A percentile compares a stretch with the other conserved stretches of the same genome.
phyloP scores from a whole-genome alignment of 1,140 invertebrate genomes.

The Zophobas atratus region DNA sequence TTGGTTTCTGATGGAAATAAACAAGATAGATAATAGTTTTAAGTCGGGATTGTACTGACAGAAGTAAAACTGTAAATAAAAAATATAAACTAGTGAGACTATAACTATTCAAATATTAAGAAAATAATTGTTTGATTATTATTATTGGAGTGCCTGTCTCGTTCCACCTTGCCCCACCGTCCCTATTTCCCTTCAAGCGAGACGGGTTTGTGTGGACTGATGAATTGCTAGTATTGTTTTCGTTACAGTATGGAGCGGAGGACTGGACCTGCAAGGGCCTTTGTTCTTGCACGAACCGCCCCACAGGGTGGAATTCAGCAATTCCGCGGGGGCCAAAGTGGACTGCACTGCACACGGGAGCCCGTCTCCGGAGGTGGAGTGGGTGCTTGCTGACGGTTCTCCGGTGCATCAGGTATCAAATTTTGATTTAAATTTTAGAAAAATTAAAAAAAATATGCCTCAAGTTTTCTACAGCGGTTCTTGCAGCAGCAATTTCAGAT shows the following conservation, averaged over 20 bases:
- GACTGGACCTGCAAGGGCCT: slow-evolving; percentile 82
- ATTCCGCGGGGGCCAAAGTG: slow-evolving; percentile 84
- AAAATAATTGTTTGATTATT: background rate
- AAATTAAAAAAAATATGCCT: background rate
- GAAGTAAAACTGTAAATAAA: too few relatives aligned
- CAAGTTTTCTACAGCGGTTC: too few relatives aligned
- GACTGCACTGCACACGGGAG: slow-evolving; percentile 87
- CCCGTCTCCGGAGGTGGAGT: slow-evolving; percentile 75
- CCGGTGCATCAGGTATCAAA: slow-evolving; percentile 63
- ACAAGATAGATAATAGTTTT: too few relatives aligned
- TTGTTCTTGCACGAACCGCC: slow-evolving; percentile 84
- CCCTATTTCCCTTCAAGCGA: too few relatives aligned
- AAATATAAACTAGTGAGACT: too few relatives aligned
- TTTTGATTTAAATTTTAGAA: background rate
- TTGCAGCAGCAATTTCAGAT: background rate
- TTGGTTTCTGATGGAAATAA: too few relatives aligned
- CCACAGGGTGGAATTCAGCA: slow-evolving; percentile 88
- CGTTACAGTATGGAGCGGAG: slow-evolving; percentile 60
- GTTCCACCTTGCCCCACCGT: too few relatives aligned
- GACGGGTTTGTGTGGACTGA: background rate
- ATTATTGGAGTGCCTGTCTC: too few relatives aligned
- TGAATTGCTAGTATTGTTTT: background rate
- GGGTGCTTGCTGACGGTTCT: slow-evolving; percentile 64
- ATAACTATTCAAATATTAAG: too few relatives aligned
- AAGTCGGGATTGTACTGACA: too few relatives aligned